phyloP scores from a whole-genome alignment of 1,140 invertebrate species.

The Psilanteris sp. region DNA sequence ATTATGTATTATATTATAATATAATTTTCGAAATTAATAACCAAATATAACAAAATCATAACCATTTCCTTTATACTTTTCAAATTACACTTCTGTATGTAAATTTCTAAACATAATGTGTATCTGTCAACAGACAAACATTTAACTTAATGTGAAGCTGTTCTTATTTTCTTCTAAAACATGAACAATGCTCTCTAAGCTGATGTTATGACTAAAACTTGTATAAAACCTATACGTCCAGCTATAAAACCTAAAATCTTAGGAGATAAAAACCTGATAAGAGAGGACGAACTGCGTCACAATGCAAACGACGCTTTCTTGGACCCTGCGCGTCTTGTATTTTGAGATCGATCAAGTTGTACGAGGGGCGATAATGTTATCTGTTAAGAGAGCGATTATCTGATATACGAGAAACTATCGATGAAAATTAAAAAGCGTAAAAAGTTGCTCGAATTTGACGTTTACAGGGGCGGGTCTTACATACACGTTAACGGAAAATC shows the following conservation, averaged over 20 bases:
- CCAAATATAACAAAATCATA: no score
- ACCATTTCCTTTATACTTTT: no score
- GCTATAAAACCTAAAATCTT: constrained; percentile 2
- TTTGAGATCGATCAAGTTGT: constrained; percentile 55
- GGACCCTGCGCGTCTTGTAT: constrained; percentile 58
- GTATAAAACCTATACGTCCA: no score
- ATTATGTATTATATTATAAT: no score
- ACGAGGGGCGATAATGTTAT: constrained; percentile 32
- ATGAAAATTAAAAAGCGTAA: constrained; percentile 8
- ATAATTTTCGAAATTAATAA: no score
- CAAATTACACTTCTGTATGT: no score
- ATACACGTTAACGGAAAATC: constrained; percentile 57
- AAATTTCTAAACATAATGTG: no score
- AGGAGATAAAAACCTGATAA: constrained; percentile 12
- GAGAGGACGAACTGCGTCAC: constrained; percentile 43
- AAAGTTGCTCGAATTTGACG: constrained; percentile 9
- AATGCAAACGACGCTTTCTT: constrained; percentile 48
- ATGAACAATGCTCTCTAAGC: no score
- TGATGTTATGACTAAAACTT: no score
- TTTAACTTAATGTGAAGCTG: no score
- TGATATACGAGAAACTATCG: constrained; percentile 1
- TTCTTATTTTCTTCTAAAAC: no score
- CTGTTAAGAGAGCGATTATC: constrained; percentile 35
- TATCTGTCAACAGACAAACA: no score
- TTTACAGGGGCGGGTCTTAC: constrained; percentile 48